Evolutionary conservation across 2,888 invertebrate species (phyloP).

Genomic region (Taenaris catops): DNA sequence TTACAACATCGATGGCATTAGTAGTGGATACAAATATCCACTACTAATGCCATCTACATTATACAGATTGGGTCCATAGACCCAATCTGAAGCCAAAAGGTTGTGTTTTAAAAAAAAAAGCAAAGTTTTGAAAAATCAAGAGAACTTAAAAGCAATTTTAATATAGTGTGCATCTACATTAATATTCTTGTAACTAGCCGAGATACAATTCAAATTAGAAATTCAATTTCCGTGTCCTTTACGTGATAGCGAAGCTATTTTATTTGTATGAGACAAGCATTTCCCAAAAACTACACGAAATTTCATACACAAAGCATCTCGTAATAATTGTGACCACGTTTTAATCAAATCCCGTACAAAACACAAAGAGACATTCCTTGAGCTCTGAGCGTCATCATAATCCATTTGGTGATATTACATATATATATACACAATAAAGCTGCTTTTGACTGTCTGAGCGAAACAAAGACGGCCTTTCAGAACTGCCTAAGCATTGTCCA

Average conservation of each 20-base stretch:
- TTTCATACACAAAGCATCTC: slow-evolving; percentile 6
- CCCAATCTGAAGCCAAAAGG: too few species aligned
- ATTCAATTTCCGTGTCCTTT: slow-evolving; percentile 10
- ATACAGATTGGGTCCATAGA: too few species aligned
- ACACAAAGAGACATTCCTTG: slow-evolving; percentile 27
- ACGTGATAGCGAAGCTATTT: slow-evolving; percentile 4
- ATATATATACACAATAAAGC: slow-evolving; percentile 27
- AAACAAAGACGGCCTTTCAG: slow-evolving; percentile 38
- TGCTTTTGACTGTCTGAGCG: slow-evolving; percentile 25
- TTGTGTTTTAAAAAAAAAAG: too few species aligned
- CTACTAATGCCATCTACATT: too few species aligned
- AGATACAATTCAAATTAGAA: slow-evolving; percentile 6
- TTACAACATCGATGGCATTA: too few species aligned
- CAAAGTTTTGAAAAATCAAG: too few species aligned
- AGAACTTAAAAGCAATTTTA: too few species aligned
- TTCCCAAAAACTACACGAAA: slow-evolving; percentile 6
- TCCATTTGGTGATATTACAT: slow-evolving; percentile 17
- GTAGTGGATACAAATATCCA: too few species aligned
- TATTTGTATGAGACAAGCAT: slow-evolving; percentile 5
- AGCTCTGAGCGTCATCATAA: slow-evolving; percentile 23
- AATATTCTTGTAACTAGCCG: neutral
- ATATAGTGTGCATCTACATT: slow-evolving; percentile 1
- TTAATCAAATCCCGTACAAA: slow-evolving; percentile 26
- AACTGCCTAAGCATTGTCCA: slow-evolving; percentile 36
- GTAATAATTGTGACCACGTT: slow-evolving; percentile 20